Evolutionary conservation across 2,113 vertebrate genomes (phyloP).

Genomic region (Romanogobio albipinnatus): DNA sequence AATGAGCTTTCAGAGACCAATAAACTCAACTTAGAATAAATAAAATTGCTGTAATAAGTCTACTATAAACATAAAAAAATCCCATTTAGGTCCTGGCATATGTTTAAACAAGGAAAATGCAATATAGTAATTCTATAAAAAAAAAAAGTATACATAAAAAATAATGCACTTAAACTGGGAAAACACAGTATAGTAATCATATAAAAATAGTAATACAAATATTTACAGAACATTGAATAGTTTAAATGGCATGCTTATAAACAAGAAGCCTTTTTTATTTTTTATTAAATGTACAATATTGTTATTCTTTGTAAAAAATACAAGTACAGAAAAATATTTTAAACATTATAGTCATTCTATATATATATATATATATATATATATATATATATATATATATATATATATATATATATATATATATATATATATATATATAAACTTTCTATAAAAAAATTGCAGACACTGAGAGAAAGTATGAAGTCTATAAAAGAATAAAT

Average conservation of each 20-base stretch:
- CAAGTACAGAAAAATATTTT: neutral
- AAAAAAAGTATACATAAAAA: neutral
- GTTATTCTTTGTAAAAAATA: neutral
- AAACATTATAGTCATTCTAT: neutral
- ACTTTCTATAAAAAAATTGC: neutral
- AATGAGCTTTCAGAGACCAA: neutral
- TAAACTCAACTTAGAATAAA: neutral
- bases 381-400: no score
- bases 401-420: no score
- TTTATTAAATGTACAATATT: no score
- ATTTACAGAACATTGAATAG: neutral
- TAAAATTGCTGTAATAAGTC: no score
- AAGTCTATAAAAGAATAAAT: neutral
- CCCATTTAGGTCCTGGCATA: no score
- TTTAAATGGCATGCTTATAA: neutral
- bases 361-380: no score
- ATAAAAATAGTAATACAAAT: neutral
- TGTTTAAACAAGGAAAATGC: neutral
- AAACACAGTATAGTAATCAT: neutral
- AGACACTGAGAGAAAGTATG: neutral
- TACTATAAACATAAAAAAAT: no score
- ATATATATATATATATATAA: no score
- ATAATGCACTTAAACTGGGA: neutral
- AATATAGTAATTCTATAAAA: neutral
- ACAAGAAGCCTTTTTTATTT: neutral